Conservation (phyloP, 2,113 vertebrate species). For the Canis aureus region DNA sequence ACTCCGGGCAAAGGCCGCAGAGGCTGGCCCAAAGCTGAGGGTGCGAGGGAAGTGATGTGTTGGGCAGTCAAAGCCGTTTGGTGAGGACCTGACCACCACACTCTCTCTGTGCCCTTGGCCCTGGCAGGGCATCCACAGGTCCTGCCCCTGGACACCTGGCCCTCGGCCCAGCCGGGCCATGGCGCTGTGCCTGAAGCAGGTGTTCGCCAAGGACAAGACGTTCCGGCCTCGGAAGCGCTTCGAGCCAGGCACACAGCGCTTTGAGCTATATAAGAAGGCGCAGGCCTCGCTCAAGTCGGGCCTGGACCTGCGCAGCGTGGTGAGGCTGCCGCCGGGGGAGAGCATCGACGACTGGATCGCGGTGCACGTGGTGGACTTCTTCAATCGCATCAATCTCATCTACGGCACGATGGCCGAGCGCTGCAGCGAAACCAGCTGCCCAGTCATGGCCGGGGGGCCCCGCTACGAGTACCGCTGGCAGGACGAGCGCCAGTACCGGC, state of each 20-base stretch:
- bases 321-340: slow-evolving; percentile 95
- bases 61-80: slow-evolving; percentile 14
- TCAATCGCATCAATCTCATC: slow-evolving; percentile 98
- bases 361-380: slow-evolving; percentile 98
- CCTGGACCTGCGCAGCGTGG: slow-evolving; percentile 95
- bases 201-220: slow-evolving; percentile 98
- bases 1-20: background rate
- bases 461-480: slow-evolving; percentile 98
- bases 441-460: slow-evolving; percentile 97
- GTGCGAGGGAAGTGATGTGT: background rate
- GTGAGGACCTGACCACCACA: background rate
- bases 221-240: slow-evolving; percentile 97
- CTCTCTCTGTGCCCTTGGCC: background rate
- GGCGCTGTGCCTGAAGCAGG: slow-evolving; percentile 97
- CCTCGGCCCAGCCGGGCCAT: slow-evolving; percentile 81
- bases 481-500: slow-evolving; percentile 95
- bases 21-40: background rate
- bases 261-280: slow-evolving; percentile 98
- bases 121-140: slow-evolving; percentile 15
- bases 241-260: slow-evolving; percentile 96
- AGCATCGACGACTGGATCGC: slow-evolving; percentile 97
- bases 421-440: slow-evolving; percentile 95
- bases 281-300: slow-evolving; percentile 98
- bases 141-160: background rate
- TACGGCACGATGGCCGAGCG: slow-evolving; percentile 98